Evolutionary conservation across 2,113 vertebrate genomes (phyloP).

Genomic region (Archocentrus centrarchus): DNA sequence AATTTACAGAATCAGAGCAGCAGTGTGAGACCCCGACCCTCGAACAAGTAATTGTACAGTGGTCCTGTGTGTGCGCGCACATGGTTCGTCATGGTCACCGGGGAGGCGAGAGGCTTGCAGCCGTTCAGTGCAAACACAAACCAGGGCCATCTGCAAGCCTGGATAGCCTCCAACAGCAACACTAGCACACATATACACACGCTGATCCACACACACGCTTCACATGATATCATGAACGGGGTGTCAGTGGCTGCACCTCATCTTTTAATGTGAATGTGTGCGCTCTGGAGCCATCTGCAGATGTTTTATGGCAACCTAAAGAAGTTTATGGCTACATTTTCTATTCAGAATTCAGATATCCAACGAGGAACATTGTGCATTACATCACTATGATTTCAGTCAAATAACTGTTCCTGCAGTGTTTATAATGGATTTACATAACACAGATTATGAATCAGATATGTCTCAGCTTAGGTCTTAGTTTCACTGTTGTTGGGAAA

Average conservation of each 20-base stretch:
- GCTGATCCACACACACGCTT: slow-evolving; percentile 42
- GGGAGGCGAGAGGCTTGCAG: slow-evolving; percentile 66
- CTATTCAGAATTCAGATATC: neutral
- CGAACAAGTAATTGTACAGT: slow-evolving; percentile 14
- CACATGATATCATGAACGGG: slow-evolving; percentile 69
- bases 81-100: slow-evolving; percentile 68
- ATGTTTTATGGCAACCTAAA: slow-evolving; percentile 52
- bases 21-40: slow-evolving; percentile 19
- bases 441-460: slow-evolving; percentile 19
- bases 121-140: slow-evolving; percentile 75
- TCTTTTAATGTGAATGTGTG: slow-evolving; percentile 58
- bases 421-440: slow-evolving; percentile 30
- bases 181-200: slow-evolving; percentile 48
- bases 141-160: slow-evolving; percentile 77
- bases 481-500: slow-evolving; percentile 56
- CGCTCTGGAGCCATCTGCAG: slow-evolving; percentile 46
- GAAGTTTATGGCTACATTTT: slow-evolving; percentile 15
- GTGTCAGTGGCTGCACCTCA: slow-evolving; percentile 68
- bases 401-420: slow-evolving; percentile 10
- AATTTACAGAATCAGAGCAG: slow-evolving; percentile 9
- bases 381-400: neutral
- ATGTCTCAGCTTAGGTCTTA: slow-evolving; percentile 18
- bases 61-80: neutral
- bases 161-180: slow-evolving; percentile 75
- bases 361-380: slow-evolving; percentile 22